phyloP scores from a whole-genome alignment of 2,797 vertebrate species.

The Periparus ater region DNA sequence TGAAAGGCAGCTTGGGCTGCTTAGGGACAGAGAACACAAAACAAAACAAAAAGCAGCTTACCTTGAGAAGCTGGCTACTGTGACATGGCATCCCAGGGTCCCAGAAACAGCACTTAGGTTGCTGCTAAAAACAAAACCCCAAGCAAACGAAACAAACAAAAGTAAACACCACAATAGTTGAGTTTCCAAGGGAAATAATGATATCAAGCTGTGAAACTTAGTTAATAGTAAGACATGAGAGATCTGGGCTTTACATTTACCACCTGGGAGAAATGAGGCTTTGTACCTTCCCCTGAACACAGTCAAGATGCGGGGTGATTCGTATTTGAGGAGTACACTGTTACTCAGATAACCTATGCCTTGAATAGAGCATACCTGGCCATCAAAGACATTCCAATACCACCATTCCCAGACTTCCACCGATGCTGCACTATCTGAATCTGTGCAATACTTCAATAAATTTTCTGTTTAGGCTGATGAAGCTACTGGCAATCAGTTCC shows the following conservation, averaged over 20 bases:
- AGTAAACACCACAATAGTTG: not conserved
- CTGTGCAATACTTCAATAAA: not conserved
- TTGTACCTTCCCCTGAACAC: not conserved
- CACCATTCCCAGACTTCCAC: not conserved
- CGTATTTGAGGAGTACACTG: not conserved
- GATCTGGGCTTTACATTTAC: not conserved
- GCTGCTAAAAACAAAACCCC: not conserved
- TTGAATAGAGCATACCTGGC: not conserved
- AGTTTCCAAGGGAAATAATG: not conserved
- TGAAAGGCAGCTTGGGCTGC: not conserved
- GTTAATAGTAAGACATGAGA: not conserved
- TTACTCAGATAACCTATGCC: not conserved
- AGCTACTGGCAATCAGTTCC: not conserved
- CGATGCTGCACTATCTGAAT: not conserved
- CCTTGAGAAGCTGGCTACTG: not conserved
- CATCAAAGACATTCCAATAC: not conserved
- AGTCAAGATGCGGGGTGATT: not conserved
- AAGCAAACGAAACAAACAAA: not conserved
- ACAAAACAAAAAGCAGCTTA: not conserved
- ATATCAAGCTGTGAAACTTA: not conserved
- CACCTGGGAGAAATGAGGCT: not conserved
- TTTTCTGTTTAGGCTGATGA: not conserved
- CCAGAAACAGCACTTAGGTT: not conserved
- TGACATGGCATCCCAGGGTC: not conserved
- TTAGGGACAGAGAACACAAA: not conserved